Evolutionary conservation across 1,140 invertebrate species (phyloP).

Genomic region (silkworm (Bombyx mori)): ASM3026992v2 NC_085109.1:5108001-5108500

Average conservation of each 20-base stretch:
- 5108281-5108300: no score
- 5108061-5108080: constrained; percentile 26
- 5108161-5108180: constrained; percentile 28
- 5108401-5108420: background rate
- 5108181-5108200: background rate
- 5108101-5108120: constrained; percentile 15
- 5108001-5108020: background rate
- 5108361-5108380: background rate
- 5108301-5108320: no score
- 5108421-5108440: no score
- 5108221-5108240: no score
- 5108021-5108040: constrained; percentile 3
- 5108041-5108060: constrained; percentile 15
- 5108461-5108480: background rate
- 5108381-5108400: background rate
- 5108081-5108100: constrained; percentile 33
- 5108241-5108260: no score
- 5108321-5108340: no score
- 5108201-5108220: no score
- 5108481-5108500: background rate
- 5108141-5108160: constrained; percentile 16
- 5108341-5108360: background rate
- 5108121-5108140: constrained; percentile 9
- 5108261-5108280: no score
- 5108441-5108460: no score